These are phyloP conservation scores for Nesogale talazaci DNA, from an alignment of 2,113 vertebrate species.

Conservation along the genomic window DNA sequence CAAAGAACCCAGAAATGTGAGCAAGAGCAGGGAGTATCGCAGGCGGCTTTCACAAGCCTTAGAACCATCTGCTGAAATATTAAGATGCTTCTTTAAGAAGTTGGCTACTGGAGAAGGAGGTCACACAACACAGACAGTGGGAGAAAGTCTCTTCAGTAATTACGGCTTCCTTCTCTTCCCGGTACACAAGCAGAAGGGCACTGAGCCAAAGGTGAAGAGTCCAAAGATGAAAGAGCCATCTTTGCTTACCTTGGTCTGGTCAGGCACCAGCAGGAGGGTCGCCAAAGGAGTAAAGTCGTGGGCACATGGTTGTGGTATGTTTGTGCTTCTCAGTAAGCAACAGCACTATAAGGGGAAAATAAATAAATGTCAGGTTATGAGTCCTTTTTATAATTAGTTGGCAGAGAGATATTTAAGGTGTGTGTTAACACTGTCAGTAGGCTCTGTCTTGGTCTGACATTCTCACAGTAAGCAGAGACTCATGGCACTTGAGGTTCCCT, in stretches of 20 bases:
- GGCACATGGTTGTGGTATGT: not conserved
- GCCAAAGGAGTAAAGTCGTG: not conserved
- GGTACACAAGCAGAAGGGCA: conserved; percentile 19
- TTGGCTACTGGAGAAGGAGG: conserved; percentile 59
- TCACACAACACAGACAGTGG: conserved; percentile 32
- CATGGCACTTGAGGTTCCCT: not conserved
- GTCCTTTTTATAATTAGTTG: conserved; percentile 8
- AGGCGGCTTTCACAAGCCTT: conserved; percentile 67
- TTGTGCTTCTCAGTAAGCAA: not conserved
- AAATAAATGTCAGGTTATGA: not conserved
- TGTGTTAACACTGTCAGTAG: not conserved
- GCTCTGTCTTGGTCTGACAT: not conserved
- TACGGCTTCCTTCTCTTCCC: conserved; percentile 58
- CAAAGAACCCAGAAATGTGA: conserved; percentile 69
- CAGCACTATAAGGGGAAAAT: not conserved
- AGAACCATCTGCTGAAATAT: conserved; percentile 79
- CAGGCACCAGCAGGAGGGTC: not conserved
- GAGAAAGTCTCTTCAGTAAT: conserved; percentile 66
- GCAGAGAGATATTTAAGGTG: conserved; percentile 6
- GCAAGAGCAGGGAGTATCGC: conserved; percentile 56
- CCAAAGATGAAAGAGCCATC: conserved; percentile 32
- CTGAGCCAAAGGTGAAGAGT: not conserved
- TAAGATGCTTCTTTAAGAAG: conserved; percentile 73
- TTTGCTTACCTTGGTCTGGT: not conserved
- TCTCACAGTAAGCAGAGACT: not conserved